Percentiles rank a stretch among this genome's conserved stretches.
Evolutionary conservation across 1,140 invertebrate genomes (phyloP).

Genomic region (Metaphire vulgaris): DNA sequence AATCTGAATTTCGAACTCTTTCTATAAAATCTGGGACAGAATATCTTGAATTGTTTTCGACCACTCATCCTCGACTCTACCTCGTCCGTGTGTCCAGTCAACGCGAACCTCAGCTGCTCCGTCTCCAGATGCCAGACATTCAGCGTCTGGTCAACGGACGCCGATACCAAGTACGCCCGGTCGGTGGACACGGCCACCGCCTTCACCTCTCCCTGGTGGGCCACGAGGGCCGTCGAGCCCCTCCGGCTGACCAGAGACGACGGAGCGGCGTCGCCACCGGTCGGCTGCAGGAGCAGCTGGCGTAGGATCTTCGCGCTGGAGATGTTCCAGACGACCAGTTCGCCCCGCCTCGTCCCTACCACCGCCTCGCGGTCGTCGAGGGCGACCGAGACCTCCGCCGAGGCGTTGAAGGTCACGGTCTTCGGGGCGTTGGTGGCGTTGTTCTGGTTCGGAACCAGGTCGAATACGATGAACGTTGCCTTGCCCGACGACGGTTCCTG

Average conservation of each 20-base stretch:
- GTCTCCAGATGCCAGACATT: constrained; percentile 48
- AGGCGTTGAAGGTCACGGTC: constrained; percentile 45
- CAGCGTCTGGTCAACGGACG: constrained; percentile 47
- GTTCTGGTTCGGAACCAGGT: constrained; percentile 39
- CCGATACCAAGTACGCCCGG: constrained; percentile 44
- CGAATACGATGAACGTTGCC: constrained; percentile 49
- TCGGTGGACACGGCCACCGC: constrained; percentile 44
- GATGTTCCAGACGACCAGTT: constrained; percentile 49
- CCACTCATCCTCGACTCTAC: too few species aligned
- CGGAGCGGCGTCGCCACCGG: background rate
- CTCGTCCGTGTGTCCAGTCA: constrained; percentile 49
- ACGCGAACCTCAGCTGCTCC: constrained; percentile 42
- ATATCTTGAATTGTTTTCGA: too few species aligned
- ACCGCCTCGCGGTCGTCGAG: constrained; percentile 47
- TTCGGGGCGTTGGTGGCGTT: constrained; percentile 41
- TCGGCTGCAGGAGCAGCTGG: constrained; percentile 18
- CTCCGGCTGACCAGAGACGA: background rate
- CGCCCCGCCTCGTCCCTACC: constrained; percentile 46
- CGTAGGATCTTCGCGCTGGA: constrained; percentile 42
- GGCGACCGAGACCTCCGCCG: constrained; percentile 45
- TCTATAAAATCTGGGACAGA: too few species aligned
- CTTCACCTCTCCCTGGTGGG: constrained; percentile 45
- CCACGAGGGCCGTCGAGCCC: constrained; percentile 21
- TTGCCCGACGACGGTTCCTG: constrained; percentile 47
- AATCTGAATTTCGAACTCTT: too few species aligned